phyloP scores from a whole-genome alignment of 2,888 invertebrate species.

The Dexiosoma caninum region DNA sequence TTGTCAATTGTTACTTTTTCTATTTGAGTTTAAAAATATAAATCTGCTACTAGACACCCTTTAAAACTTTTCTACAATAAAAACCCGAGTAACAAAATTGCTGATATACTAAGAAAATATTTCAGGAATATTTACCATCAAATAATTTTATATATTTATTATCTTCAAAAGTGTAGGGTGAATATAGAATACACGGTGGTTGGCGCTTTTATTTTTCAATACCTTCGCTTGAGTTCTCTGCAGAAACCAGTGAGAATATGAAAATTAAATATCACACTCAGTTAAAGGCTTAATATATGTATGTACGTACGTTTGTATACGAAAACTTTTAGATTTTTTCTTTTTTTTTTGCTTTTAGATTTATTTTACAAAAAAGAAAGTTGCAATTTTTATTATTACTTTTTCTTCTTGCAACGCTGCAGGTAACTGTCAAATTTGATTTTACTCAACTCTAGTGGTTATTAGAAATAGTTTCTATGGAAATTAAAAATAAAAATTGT shows the following conservation, averaged over 20 bases:
- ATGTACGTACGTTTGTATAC: conserved; percentile 1
- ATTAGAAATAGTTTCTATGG: conserved; percentile 50
- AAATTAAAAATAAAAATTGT: conserved; percentile 37
- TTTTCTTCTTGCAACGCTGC: conserved; percentile 68
- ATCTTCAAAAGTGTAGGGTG: background rate
- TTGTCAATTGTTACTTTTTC: no score
- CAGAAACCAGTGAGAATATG: conserved; percentile 45
- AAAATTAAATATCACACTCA: conserved; percentile 54
- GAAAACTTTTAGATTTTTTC: conserved; percentile 39
- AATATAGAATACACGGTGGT: background rate
- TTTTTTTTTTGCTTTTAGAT: conserved; percentile 8
- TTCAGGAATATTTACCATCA: no score
- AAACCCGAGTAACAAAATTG: no score
- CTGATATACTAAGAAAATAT: no score
- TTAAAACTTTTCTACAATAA: no score
- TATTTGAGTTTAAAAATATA: no score
- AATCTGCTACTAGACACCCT: no score
- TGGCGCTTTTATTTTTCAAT: background rate
- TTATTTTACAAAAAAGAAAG: conserved; percentile 30
- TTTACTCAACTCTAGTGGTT: conserved; percentile 70
- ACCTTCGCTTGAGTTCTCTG: conserved; percentile 7
- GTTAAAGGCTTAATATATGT: conserved; percentile 48
- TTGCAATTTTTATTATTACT: conserved; percentile 22
- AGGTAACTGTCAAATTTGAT: conserved; percentile 77
- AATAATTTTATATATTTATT: background rate